Evolutionary conservation across 1,140 invertebrate species (phyloP).

Genomic region (Drosophila ercepeae): DNA sequence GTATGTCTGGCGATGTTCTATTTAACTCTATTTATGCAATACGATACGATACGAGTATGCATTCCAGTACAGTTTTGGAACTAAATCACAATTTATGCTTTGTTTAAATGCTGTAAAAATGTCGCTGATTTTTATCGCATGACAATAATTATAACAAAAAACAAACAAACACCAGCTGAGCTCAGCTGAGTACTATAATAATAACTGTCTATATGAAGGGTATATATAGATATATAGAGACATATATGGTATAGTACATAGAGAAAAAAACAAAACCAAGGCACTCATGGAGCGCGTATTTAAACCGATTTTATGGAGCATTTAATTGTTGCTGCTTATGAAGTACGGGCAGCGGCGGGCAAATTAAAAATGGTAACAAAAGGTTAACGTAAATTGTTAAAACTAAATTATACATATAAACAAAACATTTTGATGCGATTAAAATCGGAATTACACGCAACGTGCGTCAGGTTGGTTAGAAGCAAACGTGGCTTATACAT

Average conservation of each 20-base stretch:
- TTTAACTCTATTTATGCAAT: conserved; percentile 61
- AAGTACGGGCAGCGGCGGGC: conserved; percentile 45
- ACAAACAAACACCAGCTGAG: conserved; percentile 10
- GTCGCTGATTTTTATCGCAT: conserved; percentile 76
- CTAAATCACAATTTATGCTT: conserved; percentile 82
- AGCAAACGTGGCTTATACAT: background rate
- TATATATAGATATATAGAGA: background rate
- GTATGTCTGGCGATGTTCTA: conserved; percentile 40
- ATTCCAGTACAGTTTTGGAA: conserved; percentile 61
- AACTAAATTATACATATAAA: conserved; percentile 83
- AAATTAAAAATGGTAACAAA: conserved; percentile 82
- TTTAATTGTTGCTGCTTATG: conserved; percentile 80
- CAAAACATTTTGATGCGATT: conserved; percentile 82
- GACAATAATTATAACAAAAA: conserved; percentile 72
- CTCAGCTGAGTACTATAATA: conserved; percentile 52
- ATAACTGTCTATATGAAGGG: conserved; percentile 68
- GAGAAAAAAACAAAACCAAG: conserved; percentile 1
- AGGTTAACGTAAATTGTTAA: conserved; percentile 82
- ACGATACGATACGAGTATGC: too few species aligned
- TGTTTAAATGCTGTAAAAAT: conserved; percentile 82
- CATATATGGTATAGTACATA: background rate
- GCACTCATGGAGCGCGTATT: conserved; percentile 65
- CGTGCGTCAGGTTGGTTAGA: conserved; percentile 66
- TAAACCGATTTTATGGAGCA: conserved; percentile 79
- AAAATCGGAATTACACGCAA: conserved; percentile 82